Base-by-base conservation (phyloP, 2,888 invertebrate genomes). In the Lamellibrachia satsuma region DNA sequence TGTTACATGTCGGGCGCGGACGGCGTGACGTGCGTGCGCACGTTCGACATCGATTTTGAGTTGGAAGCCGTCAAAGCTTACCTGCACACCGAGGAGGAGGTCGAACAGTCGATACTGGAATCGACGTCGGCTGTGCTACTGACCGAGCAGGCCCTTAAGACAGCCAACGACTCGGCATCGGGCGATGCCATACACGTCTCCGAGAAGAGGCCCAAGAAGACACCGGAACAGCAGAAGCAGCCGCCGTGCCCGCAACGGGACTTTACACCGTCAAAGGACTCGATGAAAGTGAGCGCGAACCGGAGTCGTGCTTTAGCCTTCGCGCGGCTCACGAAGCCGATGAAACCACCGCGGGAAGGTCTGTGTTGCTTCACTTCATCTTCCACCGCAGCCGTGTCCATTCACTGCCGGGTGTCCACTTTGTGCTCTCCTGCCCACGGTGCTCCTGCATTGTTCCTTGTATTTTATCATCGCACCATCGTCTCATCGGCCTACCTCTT, bases 31-130 rank as follows among this genome's bases (percentile, higher is more conserved):
- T 93, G 93, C 90, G 92, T 94, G 15, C 90, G 94, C 22, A 92
- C 92, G 75, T 95, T 95, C 92, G 94, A 94, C 52, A 92, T 96
- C 9, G 95, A 95, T 52, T 93, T 96, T 9, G 93, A 94, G 1
- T 95, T 95, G 91, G 95, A 95, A 3, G 93, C 93, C 0, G 95
- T 96, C 7, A 93, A 93, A 22, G 95, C 95, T 0, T 96, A 95
- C 93, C 95, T 95, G 93, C 95, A 93, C 39, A 39, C 39, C 39
- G 75, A 75, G 15, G 0, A 75, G n/a, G 75, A n/a, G 15, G 93
- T 92, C 22, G 93, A 93, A 51, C 27, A 57, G 51, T 92, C 93
- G 11, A 91, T 91, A 91, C 94, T 94, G 27, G 93, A 94, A 92
- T 93, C 94, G 52, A 93, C 93, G 90, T 92, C 93, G 7, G 93